Percentiles rank a stretch among this genome's conserved stretches.
Conservation (phyloP, 2,888 invertebrate genomes). For the Plagiodera versicolora region DNA sequence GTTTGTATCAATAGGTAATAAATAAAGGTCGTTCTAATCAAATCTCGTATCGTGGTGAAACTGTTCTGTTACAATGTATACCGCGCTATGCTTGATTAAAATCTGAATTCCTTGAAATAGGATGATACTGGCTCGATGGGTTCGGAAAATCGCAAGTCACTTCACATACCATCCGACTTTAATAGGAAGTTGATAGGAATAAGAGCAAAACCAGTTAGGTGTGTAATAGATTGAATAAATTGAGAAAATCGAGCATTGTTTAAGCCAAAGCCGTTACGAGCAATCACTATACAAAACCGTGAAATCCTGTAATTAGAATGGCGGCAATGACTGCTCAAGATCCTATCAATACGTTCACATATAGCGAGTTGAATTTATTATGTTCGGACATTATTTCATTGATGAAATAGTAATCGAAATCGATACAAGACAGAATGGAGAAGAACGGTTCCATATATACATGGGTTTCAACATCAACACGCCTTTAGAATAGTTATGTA, state of each 20-base stretch:
- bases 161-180: conserved; percentile 14
- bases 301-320: conserved; percentile 34
- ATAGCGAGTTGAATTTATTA: no score
- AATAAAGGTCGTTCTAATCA: no score
- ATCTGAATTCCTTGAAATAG: conserved; percentile 1
- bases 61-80: background rate
- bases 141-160: conserved; percentile 22
- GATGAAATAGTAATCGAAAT: no score
- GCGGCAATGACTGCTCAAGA: conserved; percentile 24
- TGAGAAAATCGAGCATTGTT: conserved; percentile 37
- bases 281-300: conserved; percentile 29
- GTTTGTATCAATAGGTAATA: no score
- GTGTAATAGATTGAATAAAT: conserved; percentile 34
- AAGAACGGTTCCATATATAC: no score
- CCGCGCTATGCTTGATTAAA: background rate
- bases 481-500: no score
- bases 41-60: background rate
- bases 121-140: background rate
- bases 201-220: conserved; percentile 34
- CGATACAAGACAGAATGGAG: no score
- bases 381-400: no score
- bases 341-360: no score
- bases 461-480: no score
- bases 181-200: conserved; percentile 34
- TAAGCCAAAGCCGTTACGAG: conserved; percentile 31